Percentiles rank a stretch among this genome's conserved stretches.
These are phyloP conservation scores for Eulemur coronatus DNA, from an alignment of 2,797 vertebrate species.

Conservation along the genomic window DNA sequence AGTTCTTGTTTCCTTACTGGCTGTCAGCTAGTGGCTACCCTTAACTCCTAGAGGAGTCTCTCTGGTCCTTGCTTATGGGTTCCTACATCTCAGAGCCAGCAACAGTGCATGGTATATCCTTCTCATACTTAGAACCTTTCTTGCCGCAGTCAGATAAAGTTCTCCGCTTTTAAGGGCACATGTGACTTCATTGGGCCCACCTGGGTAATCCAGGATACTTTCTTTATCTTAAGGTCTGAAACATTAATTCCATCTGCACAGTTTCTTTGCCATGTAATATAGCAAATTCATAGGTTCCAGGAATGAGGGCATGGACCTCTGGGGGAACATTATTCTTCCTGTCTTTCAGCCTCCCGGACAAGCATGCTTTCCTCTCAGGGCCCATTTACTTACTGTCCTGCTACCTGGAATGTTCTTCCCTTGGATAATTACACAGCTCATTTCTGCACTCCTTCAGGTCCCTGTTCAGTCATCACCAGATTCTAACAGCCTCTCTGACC, in stretches of 20 bases:
- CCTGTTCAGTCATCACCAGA: neutral
- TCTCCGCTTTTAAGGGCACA: neutral
- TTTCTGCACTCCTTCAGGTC: neutral
- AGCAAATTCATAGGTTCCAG: neutral
- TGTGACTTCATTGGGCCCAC: neutral
- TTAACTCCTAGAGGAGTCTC: neutral
- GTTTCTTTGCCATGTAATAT: neutral
- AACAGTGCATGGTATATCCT: neutral
- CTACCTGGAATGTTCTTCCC: neutral
- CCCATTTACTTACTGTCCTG: neutral
- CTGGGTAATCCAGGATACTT: neutral
- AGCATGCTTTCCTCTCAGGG: neutral
- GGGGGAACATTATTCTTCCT: neutral
- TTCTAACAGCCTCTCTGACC: neutral
- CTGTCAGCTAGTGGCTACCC: neutral
- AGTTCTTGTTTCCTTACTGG: neutral
- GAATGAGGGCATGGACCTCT: neutral
- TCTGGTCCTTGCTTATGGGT: neutral
- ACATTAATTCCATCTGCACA: neutral
- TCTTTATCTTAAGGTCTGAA: neutral
- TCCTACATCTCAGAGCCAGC: neutral
- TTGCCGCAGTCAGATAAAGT: neutral
- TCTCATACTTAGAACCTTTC: neutral
- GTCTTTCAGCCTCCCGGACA: neutral
- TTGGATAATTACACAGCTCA: neutral